Evolutionary conservation across 2,888 invertebrate genomes (phyloP).

Genomic region (Auanema freiburgensis): DNA sequence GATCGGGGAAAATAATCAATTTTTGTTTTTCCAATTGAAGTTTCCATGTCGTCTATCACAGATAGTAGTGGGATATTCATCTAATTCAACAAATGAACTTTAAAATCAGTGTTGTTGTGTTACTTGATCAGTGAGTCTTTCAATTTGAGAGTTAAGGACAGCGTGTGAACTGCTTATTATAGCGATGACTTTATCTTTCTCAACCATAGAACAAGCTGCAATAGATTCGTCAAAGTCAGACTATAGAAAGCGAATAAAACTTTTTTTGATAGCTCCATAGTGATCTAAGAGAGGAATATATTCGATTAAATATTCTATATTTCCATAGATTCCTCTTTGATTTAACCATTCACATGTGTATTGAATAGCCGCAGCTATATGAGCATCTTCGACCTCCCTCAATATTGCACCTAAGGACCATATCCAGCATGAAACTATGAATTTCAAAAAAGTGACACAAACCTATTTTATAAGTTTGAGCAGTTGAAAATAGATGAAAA

Average conservation of each 20-base stretch:
- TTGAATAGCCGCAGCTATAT: slow-evolving; percentile 55
- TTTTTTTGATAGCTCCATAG: slow-evolving; percentile 53
- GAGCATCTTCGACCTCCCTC: slow-evolving; percentile 56
- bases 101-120: not conserved
- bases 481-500: too few relatives aligned
- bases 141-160: slow-evolving; percentile 55
- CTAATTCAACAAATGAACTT: slow-evolving; percentile 27
- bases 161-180: slow-evolving; percentile 56
- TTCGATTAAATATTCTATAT: slow-evolving; percentile 49
- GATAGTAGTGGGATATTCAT: slow-evolving; percentile 57
- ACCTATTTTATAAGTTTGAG: too few relatives aligned
- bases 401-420: slow-evolving; percentile 53
- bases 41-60: slow-evolving; percentile 48
- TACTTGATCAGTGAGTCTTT: slow-evolving; percentile 49
- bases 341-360: slow-evolving; percentile 58
- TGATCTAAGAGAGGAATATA: slow-evolving; percentile 54
- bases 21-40: slow-evolving; percentile 22
- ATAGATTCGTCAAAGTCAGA: not conserved
- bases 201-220: slow-evolving; percentile 58
- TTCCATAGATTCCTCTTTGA: slow-evolving; percentile 41
- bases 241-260: slow-evolving; percentile 23
- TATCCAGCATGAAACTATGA: not conserved
- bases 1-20: slow-evolving; percentile 58
- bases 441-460: too few relatives aligned
- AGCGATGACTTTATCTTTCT: slow-evolving; percentile 52